Conservation (phyloP, 2,888 invertebrate species). For the Helicoverpa assulta region DNA sequence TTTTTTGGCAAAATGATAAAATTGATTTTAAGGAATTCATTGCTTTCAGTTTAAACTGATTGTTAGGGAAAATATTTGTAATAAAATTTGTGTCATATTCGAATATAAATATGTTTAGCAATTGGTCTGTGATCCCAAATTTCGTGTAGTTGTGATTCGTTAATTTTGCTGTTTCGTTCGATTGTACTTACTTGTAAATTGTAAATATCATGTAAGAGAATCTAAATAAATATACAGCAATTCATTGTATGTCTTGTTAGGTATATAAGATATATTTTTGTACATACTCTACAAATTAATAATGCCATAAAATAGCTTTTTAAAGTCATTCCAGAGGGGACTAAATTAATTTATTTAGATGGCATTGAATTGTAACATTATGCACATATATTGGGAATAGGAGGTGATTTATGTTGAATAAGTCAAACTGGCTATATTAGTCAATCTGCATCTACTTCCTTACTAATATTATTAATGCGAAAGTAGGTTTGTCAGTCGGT, state of each 20-base stretch:
- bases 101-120: constrained; percentile 22
- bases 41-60: constrained; percentile 1
- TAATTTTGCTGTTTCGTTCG: constrained; percentile 42
- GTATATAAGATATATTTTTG: constrained; percentile 47
- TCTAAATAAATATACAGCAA: constrained; percentile 6
- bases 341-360: constrained; percentile 13
- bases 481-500: not conserved
- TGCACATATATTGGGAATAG: not conserved
- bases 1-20: constrained; percentile 6
- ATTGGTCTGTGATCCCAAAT: constrained; percentile 74
- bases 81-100: constrained; percentile 36
- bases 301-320: constrained; percentile 42
- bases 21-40: not conserved
- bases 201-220: constrained; percentile 53
- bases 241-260: constrained; percentile 28
- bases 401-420: not conserved
- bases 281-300: constrained; percentile 44
- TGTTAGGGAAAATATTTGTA: not conserved
- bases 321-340: constrained; percentile 52
- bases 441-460: not conserved
- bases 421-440: not conserved
- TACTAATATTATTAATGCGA: not conserved
- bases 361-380: constrained; percentile 28
- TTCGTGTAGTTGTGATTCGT: constrained; percentile 52
- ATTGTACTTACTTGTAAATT: constrained; percentile 64